Evolutionary conservation across 2,797 vertebrate genomes (phyloP).

Genomic region (Melanotaenia nigrans): DNA sequence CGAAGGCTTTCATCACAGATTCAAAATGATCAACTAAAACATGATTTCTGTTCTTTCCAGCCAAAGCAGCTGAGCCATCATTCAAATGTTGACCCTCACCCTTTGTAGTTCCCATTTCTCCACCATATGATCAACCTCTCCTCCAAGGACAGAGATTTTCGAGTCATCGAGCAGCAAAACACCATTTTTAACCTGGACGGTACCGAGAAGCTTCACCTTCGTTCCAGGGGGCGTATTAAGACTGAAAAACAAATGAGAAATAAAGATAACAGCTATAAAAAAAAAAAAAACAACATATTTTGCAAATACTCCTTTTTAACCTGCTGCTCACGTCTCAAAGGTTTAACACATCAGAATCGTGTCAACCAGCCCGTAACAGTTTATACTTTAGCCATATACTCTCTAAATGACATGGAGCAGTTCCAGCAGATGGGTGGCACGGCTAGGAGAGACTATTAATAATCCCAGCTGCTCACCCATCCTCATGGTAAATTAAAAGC

Average conservation of each 20-base stretch:
- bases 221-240: conserved; percentile 97
- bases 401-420: conserved; percentile 71
- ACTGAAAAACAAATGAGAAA: conserved; percentile 65
- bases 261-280: not conserved
- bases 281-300: not conserved
- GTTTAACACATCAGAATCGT: conserved; percentile 27
- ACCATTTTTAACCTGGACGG: conserved; percentile 91
- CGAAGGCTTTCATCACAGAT: conserved; percentile 7
- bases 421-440: conserved; percentile 69
- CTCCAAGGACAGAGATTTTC: conserved; percentile 92
- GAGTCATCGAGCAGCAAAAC: conserved; percentile 93
- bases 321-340: conserved; percentile 6
- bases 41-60: not conserved
- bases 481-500: conserved; percentile 77
- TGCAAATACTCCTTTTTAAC: not conserved
- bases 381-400: conserved; percentile 58
- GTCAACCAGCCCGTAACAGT: conserved; percentile 28
- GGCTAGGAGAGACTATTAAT: conserved; percentile 75
- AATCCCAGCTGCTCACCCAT: conserved; percentile 75
- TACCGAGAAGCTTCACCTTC: conserved; percentile 93
- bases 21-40: conserved; percentile 24
- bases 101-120: conserved; percentile 99
- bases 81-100: conserved; percentile 83
- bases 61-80: conserved; percentile 14
- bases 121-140: conserved; percentile 97